Base-by-base conservation (phyloP, 2,113 vertebrate species). In the Callospermophilus lateralis region DNA sequence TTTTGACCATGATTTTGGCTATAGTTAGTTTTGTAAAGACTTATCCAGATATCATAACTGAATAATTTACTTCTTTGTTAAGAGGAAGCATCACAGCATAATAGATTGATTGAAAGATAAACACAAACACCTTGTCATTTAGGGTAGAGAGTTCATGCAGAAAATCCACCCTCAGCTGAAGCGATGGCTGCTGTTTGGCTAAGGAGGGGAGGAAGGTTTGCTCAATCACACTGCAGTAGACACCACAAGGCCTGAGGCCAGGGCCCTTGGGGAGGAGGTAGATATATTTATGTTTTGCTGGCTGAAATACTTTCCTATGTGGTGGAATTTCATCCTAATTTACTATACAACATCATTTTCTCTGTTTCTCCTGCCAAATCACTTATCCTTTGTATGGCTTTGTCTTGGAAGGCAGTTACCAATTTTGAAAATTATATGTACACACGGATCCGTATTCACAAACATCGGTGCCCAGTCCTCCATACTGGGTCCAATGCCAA, bases 281-380 rank as follows among this genome's bases (percentile, higher is more conserved):
- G 51, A n/a, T 1, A 30, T 53, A 13, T 89, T 42, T 26, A 42
- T 26, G 76, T 83, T 87, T 65, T 32, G 58, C 72, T 88, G 53
- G 34, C 37, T 63, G 6, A 83, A 58, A 67, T 70, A 58, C 58
- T 92, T 93, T 76, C 8, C 2, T 48, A 26, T 68, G 28, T 34
- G 8, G 68, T 80, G 15, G 67, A 90, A 58, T 70, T 86, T 93
- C 91, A 73, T 61, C 73, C 91, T 37, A 34, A 90, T 72, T 92
- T 65, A 79, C 51, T 24, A 48, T 0, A 16, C 55, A 63, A 26
- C 39, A n/a, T 85, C 13, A 48, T 81, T 89, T 92, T 81, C 83
- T 96, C 81, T 30, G 19, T 83, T 94, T 88, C 28, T 89, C 72
- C 68, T 65, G 94, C 94, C 67, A 85, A 84, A 37, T 90, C 72